A percentile compares a stretch with the other conserved stretches of the same genome.
phyloP scores from a whole-genome alignment of 2,888 invertebrate species.

The Heliconius hortense region DNA sequence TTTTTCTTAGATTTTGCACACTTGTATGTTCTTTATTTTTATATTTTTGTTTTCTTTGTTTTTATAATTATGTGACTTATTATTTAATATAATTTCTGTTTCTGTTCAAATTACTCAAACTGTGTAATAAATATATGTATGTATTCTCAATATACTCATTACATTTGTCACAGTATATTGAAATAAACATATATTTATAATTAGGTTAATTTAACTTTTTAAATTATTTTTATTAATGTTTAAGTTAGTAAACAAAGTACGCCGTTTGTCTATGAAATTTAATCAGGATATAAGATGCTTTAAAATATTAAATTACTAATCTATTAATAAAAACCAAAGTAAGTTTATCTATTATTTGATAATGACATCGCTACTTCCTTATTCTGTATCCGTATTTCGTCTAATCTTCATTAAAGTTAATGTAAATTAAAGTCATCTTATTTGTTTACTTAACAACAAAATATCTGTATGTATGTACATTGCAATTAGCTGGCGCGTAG shows the following conservation, averaged over 20 bases:
- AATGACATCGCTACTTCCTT: neutral
- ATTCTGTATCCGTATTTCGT: neutral
- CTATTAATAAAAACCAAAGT: neutral
- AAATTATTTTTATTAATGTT: too few species aligned
- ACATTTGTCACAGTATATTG: too few species aligned
- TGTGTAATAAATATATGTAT: too few species aligned
- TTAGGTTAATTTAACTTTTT: too few species aligned
- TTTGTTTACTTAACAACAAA: conserved; percentile 39
- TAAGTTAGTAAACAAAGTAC: too few species aligned
- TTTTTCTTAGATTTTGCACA: neutral
- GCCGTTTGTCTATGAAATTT: too few species aligned
- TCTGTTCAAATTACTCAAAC: too few species aligned
- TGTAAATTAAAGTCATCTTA: conserved; percentile 25
- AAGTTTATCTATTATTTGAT: neutral
- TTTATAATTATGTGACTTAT: neutral
- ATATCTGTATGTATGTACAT: conserved; percentile 40
- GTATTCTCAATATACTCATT: too few species aligned
- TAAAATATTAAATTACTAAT: too few species aligned
- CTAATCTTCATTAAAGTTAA: conserved; percentile 10
- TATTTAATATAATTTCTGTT: too few species aligned
- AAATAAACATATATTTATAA: too few species aligned
- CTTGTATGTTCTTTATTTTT: neutral
- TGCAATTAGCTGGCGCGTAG: conserved; percentile 62
- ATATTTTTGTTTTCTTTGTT: neutral
- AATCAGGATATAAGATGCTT: too few species aligned